Base-by-base conservation (phyloP, 1,140 invertebrate species). In the Vollenhovia emeryi region DNA sequence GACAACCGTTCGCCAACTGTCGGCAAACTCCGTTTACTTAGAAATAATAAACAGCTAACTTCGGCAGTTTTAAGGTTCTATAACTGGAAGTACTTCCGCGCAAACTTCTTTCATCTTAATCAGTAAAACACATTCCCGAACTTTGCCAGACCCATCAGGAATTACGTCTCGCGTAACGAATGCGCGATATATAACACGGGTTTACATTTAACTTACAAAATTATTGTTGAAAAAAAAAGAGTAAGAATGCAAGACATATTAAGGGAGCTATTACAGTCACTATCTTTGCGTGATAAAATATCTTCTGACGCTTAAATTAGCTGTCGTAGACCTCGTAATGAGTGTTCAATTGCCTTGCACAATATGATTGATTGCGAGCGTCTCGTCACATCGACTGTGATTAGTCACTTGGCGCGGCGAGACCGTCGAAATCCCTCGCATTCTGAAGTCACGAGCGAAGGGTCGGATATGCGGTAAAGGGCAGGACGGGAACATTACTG, bases 361-460 rank as follows among this genome's bases (percentile, higher is more conserved):
- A 60, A 60, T 62, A 43, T 75, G 57, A 76, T 43, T 66, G 43
- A 79, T 45, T 36, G 27, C 13, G 13, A 66, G 27, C 11, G 55
- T 69, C 62, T 43, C 33, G 9, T 64, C 60, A 21, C 60, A 40
- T 64, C 7, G n/a, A 64, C n/a, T 40, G 24, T 40, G 64, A 82
- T 40, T 73, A 57, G 78, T 45, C 66, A 43, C 40, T 71, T 71
- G 11, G 8, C n/a, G 66, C 66, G 36, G 24, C 18, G 24, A 45
- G 27, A 33, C 57, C 18, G 69, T 21, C 36, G 50, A 73, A 45
- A 71, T 73, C 50, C n/a, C n/a, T 82, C n/a, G 36, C 50, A 33
- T 55, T 43, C 68, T 43, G n/a, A 13, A 82, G 78, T 59, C 36
- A 73, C 78, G 66, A 73, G n/a, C 45, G 66, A 82, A 57, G 66